These are phyloP conservation scores for Chloroclysta siterata DNA, from an alignment of 2,888 invertebrate genomes.

Conservation along the genomic window DNA sequence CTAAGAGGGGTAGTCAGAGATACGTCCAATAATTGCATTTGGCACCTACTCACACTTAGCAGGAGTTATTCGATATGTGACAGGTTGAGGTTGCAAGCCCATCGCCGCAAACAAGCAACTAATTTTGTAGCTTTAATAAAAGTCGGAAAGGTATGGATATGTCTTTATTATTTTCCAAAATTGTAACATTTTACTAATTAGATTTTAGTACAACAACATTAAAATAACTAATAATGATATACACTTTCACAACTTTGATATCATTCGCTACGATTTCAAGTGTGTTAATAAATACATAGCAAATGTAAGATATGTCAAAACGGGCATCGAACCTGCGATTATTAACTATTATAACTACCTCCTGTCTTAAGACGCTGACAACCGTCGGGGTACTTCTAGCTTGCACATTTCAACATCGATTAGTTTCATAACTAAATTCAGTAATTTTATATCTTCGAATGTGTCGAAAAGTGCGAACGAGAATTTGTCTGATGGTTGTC, in stretches of 20 bases:
- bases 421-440: too few relatives aligned
- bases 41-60: too few relatives aligned
- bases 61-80: too few relatives aligned
- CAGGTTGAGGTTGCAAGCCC: too few relatives aligned
- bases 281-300: constrained; percentile 2
- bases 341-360: neutral
- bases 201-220: constrained; percentile 12
- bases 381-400: too few relatives aligned
- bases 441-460: too few relatives aligned
- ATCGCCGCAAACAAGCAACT: too few relatives aligned
- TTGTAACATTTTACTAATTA: constrained; percentile 6
- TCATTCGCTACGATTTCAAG: constrained; percentile 8
- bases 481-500: too few relatives aligned
- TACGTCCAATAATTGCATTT: too few relatives aligned
- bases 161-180: constrained; percentile 23
- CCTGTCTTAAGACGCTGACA: neutral
- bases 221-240: constrained; percentile 3
- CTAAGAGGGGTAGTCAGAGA: too few relatives aligned
- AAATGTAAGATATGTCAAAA: constrained; percentile 21
- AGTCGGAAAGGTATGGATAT: constrained; percentile 15
- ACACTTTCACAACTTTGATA: constrained; percentile 16
- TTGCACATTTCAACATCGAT: too few relatives aligned
- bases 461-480: too few relatives aligned
- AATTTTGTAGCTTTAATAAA: neutral
- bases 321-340: constrained; percentile 18